phyloP scores from a whole-genome alignment of 2,113 vertebrate genomes.

The Ciconia boyciana region DNA sequence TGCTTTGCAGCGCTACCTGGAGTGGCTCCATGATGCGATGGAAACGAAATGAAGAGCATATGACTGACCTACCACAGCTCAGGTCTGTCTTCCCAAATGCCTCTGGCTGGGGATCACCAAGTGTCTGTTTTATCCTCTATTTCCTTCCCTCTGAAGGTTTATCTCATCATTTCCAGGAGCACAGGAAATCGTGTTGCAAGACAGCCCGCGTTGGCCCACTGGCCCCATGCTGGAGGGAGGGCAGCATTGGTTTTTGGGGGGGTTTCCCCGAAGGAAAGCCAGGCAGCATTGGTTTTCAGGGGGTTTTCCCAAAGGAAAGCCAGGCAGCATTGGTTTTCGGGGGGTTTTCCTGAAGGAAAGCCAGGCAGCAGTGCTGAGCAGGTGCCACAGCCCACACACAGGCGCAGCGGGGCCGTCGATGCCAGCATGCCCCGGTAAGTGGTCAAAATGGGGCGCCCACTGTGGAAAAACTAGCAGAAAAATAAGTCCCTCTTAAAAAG shows the following conservation, averaged over 20 bases:
- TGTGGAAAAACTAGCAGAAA: neutral
- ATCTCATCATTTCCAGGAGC: neutral
- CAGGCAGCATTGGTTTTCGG: neutral
- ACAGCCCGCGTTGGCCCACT: neutral
- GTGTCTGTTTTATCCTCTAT: neutral
- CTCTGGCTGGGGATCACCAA: neutral
- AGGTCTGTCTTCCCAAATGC: neutral
- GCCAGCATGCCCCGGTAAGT: neutral
- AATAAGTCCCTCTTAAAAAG: neutral
- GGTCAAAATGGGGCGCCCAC: accelerated
- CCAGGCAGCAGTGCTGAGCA: neutral
- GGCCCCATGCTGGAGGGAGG: neutral
- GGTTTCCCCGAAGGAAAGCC: neutral
- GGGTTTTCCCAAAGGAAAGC: neutral
- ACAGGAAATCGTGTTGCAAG: neutral
- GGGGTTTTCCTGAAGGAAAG: neutral
- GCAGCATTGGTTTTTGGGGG: neutral
- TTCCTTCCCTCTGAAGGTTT: neutral
- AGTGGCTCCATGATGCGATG: neutral
- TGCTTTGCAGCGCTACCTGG: accelerated
- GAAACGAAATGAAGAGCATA: accelerated
- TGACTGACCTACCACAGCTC: neutral
- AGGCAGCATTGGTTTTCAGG: neutral
- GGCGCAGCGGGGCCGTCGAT: accelerated
- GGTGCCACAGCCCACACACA: neutral